Evolutionary conservation across 2,113 vertebrate genomes (phyloP), one percentile per base, ranked within the genome.

Genomic region (Xyrauchen texanus): DNA sequence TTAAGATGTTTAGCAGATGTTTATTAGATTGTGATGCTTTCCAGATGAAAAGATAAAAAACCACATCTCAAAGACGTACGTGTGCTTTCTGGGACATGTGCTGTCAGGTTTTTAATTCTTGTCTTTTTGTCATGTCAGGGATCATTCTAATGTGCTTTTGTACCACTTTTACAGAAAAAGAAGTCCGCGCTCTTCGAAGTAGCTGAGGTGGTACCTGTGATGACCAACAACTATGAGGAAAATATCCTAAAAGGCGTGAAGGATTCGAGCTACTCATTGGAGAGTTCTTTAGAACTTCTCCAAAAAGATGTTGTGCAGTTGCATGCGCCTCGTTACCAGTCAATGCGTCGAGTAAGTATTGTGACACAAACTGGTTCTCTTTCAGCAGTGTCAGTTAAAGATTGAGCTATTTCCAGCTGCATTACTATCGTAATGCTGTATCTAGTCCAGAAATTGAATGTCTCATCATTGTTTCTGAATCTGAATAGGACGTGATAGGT

Each of bases 201-300:
- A 90, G 96, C 97, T 93, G 98, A 99, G 92, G 98, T 99, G 91
- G 94, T 98, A 92, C 96, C 98, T 85, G 97, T 99, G 91, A 99
- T 99, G 98, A 99, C 98, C 87, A 99, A 98, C 93, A 98, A 99
- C 93, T 99, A 99, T 85, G 98, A 99, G 95, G 97, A 98, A 93
- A 97, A 97, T 93, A 99, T 99, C 89, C 90, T 99, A 89, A 95
- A 95, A 93, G 98, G 97, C 87, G 97, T 98, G 91, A 95, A 94
- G 86, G 94, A 98, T 91, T 95, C 96, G 91, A 95, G 93, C 95
- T 99, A 98, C 92, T 96, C 98, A 84, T 94, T 98, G 68, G 95
- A 98, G 92, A 99, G 97, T 94, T 99, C 98, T 52, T 91, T 98
- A 90, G 97, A 99, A 89, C 98, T 99, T 91, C 92, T 99, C 88